Percentiles rank a stretch among this genome's conserved stretches.
Conservation (phyloP, 2,797 vertebrate species). For the Melanotaenia nigrans region DNA sequence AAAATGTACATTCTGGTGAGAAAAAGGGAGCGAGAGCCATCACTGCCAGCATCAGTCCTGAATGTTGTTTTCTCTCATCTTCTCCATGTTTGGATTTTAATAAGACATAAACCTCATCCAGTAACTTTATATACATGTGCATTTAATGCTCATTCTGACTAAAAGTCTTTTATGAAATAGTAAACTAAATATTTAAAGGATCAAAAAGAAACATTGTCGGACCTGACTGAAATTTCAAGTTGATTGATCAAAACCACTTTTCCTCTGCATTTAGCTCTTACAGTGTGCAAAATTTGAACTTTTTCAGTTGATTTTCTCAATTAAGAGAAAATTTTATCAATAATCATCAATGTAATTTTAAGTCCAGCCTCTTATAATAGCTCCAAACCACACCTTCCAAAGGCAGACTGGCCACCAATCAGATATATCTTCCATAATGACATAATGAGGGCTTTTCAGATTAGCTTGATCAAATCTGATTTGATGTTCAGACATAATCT, state of each 20-base stretch:
- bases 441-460: not conserved
- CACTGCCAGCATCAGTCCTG: not conserved
- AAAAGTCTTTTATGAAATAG: not conserved
- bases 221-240: too few species aligned
- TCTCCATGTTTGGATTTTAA: not conserved
- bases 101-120: not conserved
- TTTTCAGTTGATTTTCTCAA: not conserved
- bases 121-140: not conserved
- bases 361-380: not conserved
- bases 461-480: not conserved
- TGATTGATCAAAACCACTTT: not conserved
- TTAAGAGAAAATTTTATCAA: not conserved
- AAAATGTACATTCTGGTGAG: slow-evolving; percentile 43
- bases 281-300: not conserved
- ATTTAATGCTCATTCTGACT: not conserved
- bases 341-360: not conserved
- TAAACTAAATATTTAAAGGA: not conserved
- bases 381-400: not conserved
- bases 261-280: not conserved
- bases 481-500: not conserved
- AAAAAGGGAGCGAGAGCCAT: slow-evolving; percentile 18
- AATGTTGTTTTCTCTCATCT: not conserved
- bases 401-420: not conserved
- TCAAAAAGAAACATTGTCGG: too few species aligned
- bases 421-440: not conserved